Evolutionary conservation across 2,888 invertebrate genomes (phyloP).

Genomic region (Antheraea assamensis): DNA sequence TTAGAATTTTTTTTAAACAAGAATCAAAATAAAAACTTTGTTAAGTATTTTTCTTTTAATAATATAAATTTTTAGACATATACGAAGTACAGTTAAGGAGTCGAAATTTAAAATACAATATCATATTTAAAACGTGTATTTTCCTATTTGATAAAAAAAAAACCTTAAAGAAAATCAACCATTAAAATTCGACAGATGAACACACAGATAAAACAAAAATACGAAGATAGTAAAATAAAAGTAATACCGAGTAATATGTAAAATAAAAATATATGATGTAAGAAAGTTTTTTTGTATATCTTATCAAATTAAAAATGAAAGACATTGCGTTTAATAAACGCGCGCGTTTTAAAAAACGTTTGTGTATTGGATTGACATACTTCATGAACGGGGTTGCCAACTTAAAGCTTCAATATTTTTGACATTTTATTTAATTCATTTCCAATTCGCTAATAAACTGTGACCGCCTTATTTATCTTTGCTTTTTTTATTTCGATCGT

Average conservation of each 20-base stretch:
- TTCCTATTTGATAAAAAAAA: not conserved
- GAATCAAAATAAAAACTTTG: not conserved
- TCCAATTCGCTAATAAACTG: too few relatives aligned
- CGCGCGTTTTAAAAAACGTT: too few relatives aligned
- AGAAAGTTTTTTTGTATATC: too few relatives aligned
- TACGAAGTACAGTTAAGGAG: slow-evolving; percentile 2
- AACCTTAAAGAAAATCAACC: not conserved
- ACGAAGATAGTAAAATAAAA: not conserved
- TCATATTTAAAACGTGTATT: not conserved
- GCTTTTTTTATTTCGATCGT: not conserved
- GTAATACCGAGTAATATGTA: not conserved
- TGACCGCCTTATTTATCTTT: too few relatives aligned
- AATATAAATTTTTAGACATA: not conserved
- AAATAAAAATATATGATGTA: too few relatives aligned
- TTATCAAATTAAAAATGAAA: too few relatives aligned
- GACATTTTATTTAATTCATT: too few relatives aligned
- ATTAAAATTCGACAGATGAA: not conserved
- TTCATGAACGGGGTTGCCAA: not conserved
- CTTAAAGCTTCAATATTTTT: not conserved
- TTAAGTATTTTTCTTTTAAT: not conserved
- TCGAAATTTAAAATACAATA: not conserved
- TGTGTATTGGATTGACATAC: not conserved
- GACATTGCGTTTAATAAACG: too few relatives aligned
- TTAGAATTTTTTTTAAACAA: not conserved
- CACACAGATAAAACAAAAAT: not conserved